A percentile compares a stretch with the other conserved stretches of the same genome.
These are phyloP conservation scores for Agriopis aurantiaria DNA, from an alignment of 2,888 invertebrate genomes.

Conservation along the genomic window DNA sequence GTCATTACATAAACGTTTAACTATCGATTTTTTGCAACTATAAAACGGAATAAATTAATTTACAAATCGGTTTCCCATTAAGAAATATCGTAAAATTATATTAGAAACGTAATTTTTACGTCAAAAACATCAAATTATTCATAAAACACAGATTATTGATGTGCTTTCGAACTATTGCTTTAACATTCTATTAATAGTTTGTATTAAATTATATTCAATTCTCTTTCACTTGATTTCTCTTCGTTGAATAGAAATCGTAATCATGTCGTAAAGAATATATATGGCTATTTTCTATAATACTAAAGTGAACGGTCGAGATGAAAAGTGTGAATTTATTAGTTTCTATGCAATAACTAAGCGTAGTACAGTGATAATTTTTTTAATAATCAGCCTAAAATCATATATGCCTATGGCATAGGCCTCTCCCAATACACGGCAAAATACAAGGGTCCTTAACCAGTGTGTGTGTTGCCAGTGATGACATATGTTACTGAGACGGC, in stretches of 20 bases:
- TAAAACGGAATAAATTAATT: conserved; percentile 7
- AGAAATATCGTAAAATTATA: conserved; percentile 11
- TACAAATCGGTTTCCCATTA: background rate
- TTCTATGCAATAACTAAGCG: background rate
- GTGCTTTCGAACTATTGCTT: conserved; percentile 19
- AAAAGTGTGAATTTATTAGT: background rate
- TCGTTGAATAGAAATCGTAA: conserved; percentile 25
- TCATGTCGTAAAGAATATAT: conserved; percentile 15
- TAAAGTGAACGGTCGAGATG: conserved; percentile 1
- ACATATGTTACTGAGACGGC: too few species aligned
- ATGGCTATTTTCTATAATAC: background rate
- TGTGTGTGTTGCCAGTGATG: too few species aligned
- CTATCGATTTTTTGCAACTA: background rate
- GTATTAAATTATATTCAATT: conserved; percentile 13
- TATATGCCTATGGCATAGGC: too few species aligned
- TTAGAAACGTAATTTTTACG: conserved; percentile 10
- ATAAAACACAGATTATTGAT: conserved; percentile 16
- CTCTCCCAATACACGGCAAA: too few species aligned
- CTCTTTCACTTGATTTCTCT: conserved; percentile 31
- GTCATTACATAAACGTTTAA: background rate
- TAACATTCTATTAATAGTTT: conserved; percentile 21
- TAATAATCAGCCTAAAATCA: too few species aligned
- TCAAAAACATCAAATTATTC: conserved; percentile 18
- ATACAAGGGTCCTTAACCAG: too few species aligned
- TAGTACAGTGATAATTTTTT: background rate